Percentiles rank a stretch among this genome's conserved stretches.
Evolutionary conservation across 2,113 vertebrate genomes (phyloP).

Genomic region (Lanius ludovicianus): DNA sequence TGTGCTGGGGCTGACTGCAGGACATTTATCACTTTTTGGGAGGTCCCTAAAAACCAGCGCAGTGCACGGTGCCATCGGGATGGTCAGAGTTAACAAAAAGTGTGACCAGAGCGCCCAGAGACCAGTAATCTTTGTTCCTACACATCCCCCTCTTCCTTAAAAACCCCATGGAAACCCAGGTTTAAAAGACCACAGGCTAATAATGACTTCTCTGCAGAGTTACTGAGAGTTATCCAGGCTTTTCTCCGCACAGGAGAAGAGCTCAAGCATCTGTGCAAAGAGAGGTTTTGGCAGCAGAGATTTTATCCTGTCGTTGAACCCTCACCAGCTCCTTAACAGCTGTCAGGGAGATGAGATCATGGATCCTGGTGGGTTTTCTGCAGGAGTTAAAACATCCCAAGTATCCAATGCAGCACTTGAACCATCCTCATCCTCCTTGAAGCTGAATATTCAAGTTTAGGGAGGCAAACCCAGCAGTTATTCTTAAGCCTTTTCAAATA

Average conservation of each 20-base stretch:
- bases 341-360: not conserved
- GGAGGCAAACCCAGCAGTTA: not conserved
- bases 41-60: not conserved
- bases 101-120: not conserved
- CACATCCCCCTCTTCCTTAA: not conserved
- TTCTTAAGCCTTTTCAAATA: not conserved
- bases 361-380: not conserved
- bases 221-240: not conserved
- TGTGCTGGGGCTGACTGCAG: not conserved
- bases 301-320: not conserved
- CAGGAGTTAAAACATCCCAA: not conserved
- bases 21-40: not conserved
- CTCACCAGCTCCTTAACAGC: not conserved
- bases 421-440: not conserved
- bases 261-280: not conserved
- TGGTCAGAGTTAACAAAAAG: fast-evolving
- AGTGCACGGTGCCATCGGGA: not conserved
- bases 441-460: not conserved
- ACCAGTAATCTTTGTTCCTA: fast-evolving
- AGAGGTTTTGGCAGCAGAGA: not conserved
- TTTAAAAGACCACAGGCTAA: not conserved
- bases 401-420: not conserved
- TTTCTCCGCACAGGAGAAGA: not conserved
- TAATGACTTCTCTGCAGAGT: not conserved
- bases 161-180: not conserved